Evolutionary conservation across 2,797 vertebrate species (phyloP).

Genomic region (Mormyrus proboscirostris): DNA sequence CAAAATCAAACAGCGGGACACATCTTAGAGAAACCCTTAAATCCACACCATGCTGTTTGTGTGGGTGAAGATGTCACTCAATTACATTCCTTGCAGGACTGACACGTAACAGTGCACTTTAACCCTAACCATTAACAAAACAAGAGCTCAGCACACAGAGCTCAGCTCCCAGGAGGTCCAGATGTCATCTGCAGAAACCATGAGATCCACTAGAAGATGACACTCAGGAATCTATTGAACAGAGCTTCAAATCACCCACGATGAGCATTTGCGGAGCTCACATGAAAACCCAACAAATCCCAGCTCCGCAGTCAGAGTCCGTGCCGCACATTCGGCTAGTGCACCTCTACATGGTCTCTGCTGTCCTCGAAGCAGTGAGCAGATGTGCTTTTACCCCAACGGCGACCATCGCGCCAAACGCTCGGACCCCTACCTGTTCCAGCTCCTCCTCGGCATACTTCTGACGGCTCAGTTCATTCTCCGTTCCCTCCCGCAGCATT

Average conservation of each 20-base stretch:
- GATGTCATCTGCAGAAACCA: not conserved
- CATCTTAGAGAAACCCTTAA: not conserved
- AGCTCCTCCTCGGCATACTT: slow-evolving; percentile 91
- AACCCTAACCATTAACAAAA: not conserved
- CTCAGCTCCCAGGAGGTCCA: not conserved
- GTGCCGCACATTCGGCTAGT: not conserved
- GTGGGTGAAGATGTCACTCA: not conserved
- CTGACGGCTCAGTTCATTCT: slow-evolving; percentile 78
- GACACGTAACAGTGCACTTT: not conserved
- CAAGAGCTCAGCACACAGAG: not conserved
- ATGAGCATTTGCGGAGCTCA: not conserved
- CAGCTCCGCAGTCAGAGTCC: not conserved
- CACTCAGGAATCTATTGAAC: not conserved
- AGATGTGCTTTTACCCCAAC: not conserved
- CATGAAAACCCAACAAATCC: not conserved
- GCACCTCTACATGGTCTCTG: not conserved
- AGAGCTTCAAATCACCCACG: not conserved
- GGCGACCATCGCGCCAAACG: not conserved
- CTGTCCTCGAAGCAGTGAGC: not conserved
- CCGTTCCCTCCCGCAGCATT: slow-evolving; percentile 75
- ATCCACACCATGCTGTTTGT: not conserved
- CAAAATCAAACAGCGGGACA: not conserved
- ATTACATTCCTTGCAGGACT: not conserved
- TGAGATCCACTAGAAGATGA: not conserved
- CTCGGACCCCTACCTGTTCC: slow-evolving; percentile 67